Evolutionary conservation across 2,797 vertebrate genomes (phyloP), one percentile per base, ranked within the genome.

Genomic region (Hirundo rustica): DNA sequence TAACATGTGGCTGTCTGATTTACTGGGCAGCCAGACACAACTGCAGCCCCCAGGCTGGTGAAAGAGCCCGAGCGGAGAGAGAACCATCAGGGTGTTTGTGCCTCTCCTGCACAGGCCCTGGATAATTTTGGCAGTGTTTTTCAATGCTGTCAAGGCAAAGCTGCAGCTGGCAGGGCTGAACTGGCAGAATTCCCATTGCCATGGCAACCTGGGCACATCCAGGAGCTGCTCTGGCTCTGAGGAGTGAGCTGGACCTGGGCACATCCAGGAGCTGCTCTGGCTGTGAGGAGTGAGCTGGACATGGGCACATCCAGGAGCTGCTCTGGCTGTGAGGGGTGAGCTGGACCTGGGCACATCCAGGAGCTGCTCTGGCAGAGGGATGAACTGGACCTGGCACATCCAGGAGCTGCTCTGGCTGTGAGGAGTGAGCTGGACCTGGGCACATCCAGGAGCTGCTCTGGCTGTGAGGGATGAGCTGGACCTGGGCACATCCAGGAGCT

Each of bases 131-230:
- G 88, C 78, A 60, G 13, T 10, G 12, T 51, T 77, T 66, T 18
- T 15, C 50, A 57, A 73, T 4, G 7, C 82, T 88, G 79, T 25
- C 89, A 84, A 62, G 75, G 88, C 89, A 78, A 21, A 40, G 76
- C 72, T 89, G 84, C 25, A 16, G 55, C 30, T 84, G 48, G 15
- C 81, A 74, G 82, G 64, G 75, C 68, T 75, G 85, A 60, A 8
- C 27, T 47, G 30, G 1, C 65, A 27, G n/a, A 7, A 13, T 0
- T 72, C 84, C 67, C 88, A 92, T 94, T 86, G 81, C 76, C 93
- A 91, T 94, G 81, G 53, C 82, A 95, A 77, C 84, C 47, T 44
- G 36, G 79, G 53, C 85, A 48, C 81, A 78, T 79, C 50, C 82
- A 61, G n/a, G 86, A 78, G 89, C 85, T 84, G 85, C 87, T 64